These are phyloP conservation scores for Rambutsinella grinnellia DNA, from an alignment of 2,888 invertebrate genomes.

Conservation along the genomic window DNA sequence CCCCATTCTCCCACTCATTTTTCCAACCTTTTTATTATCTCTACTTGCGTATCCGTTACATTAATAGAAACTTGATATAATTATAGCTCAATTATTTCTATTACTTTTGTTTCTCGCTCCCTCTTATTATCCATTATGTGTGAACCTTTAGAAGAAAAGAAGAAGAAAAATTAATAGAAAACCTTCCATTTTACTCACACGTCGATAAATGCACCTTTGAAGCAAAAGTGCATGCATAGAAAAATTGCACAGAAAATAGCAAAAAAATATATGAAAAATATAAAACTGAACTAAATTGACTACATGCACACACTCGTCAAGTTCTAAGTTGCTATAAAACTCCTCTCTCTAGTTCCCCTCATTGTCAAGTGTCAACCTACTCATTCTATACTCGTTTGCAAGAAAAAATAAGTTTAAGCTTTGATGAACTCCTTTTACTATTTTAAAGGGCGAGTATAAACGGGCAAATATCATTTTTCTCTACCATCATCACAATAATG, in stretches of 20 bases:
- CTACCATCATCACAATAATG: too few species aligned
- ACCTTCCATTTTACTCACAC: constrained; percentile 19
- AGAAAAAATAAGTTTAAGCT: too few species aligned
- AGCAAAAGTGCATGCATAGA: background rate
- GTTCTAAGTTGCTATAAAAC: background rate
- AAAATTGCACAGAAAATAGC: background rate
- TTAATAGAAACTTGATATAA: constrained; percentile 22
- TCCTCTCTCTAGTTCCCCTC: background rate
- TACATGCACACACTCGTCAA: background rate
- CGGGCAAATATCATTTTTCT: too few species aligned
- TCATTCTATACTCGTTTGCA: too few species aligned
- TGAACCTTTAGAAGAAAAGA: background rate
- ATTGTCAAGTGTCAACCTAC: too few species aligned
- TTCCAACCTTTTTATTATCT: background rate
- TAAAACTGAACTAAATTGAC: background rate
- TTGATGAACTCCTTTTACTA: too few species aligned
- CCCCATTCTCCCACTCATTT: background rate
- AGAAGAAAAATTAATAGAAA: constrained; percentile 17
- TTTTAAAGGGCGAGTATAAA: too few species aligned
- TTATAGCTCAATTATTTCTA: constrained; percentile 31
- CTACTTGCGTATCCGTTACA: constrained; percentile 21
- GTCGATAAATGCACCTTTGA: too few species aligned
- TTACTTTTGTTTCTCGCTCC: background rate
- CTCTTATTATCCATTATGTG: background rate
- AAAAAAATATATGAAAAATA: background rate